Percentiles rank a stretch among this genome's conserved stretches.
These are phyloP conservation scores for Strigamia transsilvanica DNA, from an alignment of 2,888 invertebrate genomes.

Conservation along the genomic window DNA sequence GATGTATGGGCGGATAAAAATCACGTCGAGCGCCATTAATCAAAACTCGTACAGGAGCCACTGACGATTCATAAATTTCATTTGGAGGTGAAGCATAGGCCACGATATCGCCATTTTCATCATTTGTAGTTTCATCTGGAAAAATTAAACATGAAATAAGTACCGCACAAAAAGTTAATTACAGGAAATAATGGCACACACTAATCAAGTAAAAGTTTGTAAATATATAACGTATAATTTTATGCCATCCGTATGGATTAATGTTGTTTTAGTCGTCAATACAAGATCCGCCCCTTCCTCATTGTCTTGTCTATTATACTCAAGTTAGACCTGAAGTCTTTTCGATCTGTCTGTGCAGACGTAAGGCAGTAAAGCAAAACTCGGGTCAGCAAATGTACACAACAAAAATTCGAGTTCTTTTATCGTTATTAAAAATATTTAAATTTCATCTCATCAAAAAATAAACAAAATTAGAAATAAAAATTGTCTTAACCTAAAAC, in stretches of 20 bases:
- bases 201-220: not conserved
- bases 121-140: not conserved
- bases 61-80: constrained; percentile 27
- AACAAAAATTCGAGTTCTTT: too few species aligned
- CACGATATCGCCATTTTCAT: not conserved
- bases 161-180: not conserved
- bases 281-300: too few species aligned
- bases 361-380: too few species aligned
- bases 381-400: too few species aligned
- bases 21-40: constrained; percentile 83
- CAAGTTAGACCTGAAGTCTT: too few species aligned
- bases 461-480: not conserved
- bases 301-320: too few species aligned
- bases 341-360: too few species aligned
- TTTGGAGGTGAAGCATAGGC: not conserved
- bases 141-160: not conserved
- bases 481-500: not conserved
- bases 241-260: not conserved
- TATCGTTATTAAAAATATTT: too few species aligned
- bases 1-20: constrained; percentile 86
- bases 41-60: constrained; percentile 83
- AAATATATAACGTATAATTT: not conserved
- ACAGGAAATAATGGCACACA: not conserved
- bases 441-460: not conserved
- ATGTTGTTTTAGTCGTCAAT: not conserved